phyloP scores from a whole-genome alignment of 2,888 invertebrate species.

The Helobdella robusta region DNA sequence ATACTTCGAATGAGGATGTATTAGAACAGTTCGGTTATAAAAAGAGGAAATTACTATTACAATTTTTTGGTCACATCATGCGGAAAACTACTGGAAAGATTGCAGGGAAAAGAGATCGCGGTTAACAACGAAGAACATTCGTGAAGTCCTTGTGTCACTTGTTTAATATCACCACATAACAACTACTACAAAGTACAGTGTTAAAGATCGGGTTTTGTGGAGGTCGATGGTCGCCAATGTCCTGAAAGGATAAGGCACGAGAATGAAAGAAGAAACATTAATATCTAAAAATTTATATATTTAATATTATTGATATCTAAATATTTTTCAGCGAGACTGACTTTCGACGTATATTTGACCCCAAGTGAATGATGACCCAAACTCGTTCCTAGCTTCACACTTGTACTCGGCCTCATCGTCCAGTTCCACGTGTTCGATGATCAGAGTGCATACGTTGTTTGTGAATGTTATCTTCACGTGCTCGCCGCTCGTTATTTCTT shows the following conservation, averaged over 20 bases:
- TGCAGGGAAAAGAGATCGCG: too few species aligned
- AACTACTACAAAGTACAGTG: not conserved
- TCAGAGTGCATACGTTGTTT: slow-evolving; percentile 55
- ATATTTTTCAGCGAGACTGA: slow-evolving; percentile 28
- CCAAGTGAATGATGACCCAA: slow-evolving; percentile 71
- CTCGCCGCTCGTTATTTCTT: slow-evolving; percentile 31
- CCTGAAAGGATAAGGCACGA: too few species aligned
- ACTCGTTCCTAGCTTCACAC: slow-evolving; percentile 73
- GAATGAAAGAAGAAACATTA: too few species aligned
- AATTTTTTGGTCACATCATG: not conserved
- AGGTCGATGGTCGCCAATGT: too few species aligned
- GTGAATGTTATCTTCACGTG: slow-evolving; percentile 38
- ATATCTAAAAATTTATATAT: too few species aligned
- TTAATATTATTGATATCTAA: too few species aligned
- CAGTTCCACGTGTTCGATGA: slow-evolving; percentile 74
- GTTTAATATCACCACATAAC: not conserved
- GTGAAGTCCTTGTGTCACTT: too few species aligned
- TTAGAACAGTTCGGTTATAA: too few species aligned
- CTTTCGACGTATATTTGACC: slow-evolving; percentile 64
- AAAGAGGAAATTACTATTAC: not conserved
- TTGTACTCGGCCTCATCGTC: slow-evolving; percentile 80
- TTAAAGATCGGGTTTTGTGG: too few species aligned
- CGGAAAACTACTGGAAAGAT: not conserved
- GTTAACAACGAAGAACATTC: too few species aligned
- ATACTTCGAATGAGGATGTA: too few species aligned